A percentile compares a stretch with the other conserved stretches of the same genome.
These are phyloP conservation scores for Cladorhizidae sp. DNA, from an alignment of 37 sponge, comb jelly and placozoan genomes.

Conservation along the genomic window DNA sequence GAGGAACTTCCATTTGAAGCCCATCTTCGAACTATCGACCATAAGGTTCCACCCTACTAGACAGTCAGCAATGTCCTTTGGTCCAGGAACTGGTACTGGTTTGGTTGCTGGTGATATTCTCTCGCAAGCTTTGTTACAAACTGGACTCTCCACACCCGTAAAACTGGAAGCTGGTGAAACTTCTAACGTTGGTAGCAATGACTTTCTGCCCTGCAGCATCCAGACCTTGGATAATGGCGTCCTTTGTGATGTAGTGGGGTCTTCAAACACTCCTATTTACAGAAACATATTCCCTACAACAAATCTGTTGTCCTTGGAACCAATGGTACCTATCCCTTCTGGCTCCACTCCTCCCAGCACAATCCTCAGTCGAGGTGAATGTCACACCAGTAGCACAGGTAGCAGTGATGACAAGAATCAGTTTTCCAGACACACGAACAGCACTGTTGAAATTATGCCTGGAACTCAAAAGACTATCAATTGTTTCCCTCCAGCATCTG, in stretches of 20 bases:
- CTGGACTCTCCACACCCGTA: constrained; percentile 14
- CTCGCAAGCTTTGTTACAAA: constrained; percentile 54
- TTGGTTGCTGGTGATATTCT: constrained; percentile 43
- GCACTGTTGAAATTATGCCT: too few species aligned
- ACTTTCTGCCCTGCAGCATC: not conserved
- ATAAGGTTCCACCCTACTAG: not conserved
- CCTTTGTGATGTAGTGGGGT: not conserved
- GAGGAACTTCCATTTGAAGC: not conserved
- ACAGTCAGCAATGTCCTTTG: not conserved
- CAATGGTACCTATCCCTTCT: too few species aligned
- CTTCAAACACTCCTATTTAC: not conserved
- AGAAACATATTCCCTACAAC: not conserved
- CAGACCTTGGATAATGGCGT: not conserved
- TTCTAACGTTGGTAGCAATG: not conserved
- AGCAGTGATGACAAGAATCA: too few species aligned
- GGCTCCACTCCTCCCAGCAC: too few species aligned
- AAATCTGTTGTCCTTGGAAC: too few species aligned
- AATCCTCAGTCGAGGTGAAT: too few species aligned
- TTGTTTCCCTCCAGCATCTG: not conserved
- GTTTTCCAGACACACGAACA: too few species aligned
- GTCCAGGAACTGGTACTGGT: not conserved
- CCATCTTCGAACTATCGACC: not conserved
- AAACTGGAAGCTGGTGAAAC: not conserved
- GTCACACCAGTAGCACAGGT: too few species aligned
- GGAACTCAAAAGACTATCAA: not conserved